These are phyloP conservation scores for Aplysina aerophoba DNA, from an alignment of 37 sponge, comb jelly and placozoan genomes.

Conservation along the genomic window DNA sequence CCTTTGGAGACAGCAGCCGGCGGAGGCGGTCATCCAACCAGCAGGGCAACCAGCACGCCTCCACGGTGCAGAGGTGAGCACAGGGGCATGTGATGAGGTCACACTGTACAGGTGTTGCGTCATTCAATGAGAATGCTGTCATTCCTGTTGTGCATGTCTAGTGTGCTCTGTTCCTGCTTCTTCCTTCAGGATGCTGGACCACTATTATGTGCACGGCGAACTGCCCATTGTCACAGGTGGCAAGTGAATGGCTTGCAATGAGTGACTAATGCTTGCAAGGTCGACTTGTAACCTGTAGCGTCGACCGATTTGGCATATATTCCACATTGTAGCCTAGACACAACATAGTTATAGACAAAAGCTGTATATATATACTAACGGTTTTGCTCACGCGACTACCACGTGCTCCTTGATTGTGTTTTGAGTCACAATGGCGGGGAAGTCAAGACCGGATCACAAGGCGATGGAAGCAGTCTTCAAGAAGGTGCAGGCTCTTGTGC, in stretches of 20 bases:
- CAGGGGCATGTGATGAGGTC: too few species aligned
- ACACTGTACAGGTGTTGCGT: too few species aligned
- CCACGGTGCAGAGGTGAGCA: too few species aligned
- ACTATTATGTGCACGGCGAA: slow-evolving; percentile 24
- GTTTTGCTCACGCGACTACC: too few species aligned
- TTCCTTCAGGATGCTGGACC: slow-evolving; percentile 19
- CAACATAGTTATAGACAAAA: background rate
- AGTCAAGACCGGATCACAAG: background rate
- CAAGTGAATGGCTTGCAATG: background rate
- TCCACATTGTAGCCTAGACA: background rate
- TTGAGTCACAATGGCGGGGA: background rate
- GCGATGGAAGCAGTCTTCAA: slow-evolving; percentile 11
- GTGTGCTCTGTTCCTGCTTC: background rate
- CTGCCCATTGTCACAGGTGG: background rate
- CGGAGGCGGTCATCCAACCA: background rate
- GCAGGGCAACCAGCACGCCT: too few species aligned
- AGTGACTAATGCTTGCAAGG: too few species aligned
- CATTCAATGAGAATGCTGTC: too few species aligned
- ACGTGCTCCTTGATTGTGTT: background rate
- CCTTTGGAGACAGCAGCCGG: background rate
- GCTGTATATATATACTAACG: too few species aligned
- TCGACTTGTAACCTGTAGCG: too few species aligned
- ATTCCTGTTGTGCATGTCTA: slow-evolving; percentile 35
- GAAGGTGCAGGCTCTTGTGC: background rate
- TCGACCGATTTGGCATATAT: too few species aligned